Percentiles rank a stretch among this genome's conserved stretches.
Evolutionary conservation across 2,797 vertebrate species (phyloP).

Genomic region (Malurus leucopterus): DNA sequence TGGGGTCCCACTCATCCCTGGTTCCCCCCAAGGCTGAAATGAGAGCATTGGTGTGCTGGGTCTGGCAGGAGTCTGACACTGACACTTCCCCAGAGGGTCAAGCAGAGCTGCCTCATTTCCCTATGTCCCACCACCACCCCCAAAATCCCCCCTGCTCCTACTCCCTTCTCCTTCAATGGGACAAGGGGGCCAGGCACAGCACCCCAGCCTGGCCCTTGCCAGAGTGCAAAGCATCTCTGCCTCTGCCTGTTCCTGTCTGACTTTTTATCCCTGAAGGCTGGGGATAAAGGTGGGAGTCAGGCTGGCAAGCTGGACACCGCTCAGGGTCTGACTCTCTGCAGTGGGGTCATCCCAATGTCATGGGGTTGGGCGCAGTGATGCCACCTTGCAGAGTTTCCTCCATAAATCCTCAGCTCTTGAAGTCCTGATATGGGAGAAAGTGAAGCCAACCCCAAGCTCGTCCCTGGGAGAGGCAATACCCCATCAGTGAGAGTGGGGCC

Average conservation of each 20-base stretch:
- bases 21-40: background rate
- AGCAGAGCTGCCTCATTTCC: background rate
- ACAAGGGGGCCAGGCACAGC: background rate
- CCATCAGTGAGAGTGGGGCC: background rate
- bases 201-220: background rate
- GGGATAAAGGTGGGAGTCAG: background rate
- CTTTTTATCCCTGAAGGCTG: background rate
- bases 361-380: background rate
- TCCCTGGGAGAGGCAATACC: background rate
- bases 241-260: background rate
- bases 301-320: rapidly evolving
- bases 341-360: rapidly evolving
- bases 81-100: background rate
- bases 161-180: rapidly evolving
- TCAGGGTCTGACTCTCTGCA: background rate
- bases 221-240: background rate
- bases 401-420: background rate
- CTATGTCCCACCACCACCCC: background rate
- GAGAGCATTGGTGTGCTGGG: background rate
- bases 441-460: background rate
- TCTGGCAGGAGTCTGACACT: rapidly evolving
- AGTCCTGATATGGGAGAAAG: background rate
- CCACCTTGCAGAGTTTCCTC: background rate
- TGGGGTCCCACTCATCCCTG: background rate
- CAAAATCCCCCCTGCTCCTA: background rate